A percentile compares a stretch with the other conserved stretches of the same genome.
Conservation (phyloP, 2,888 invertebrate species). For the Laothoe populi region DNA sequence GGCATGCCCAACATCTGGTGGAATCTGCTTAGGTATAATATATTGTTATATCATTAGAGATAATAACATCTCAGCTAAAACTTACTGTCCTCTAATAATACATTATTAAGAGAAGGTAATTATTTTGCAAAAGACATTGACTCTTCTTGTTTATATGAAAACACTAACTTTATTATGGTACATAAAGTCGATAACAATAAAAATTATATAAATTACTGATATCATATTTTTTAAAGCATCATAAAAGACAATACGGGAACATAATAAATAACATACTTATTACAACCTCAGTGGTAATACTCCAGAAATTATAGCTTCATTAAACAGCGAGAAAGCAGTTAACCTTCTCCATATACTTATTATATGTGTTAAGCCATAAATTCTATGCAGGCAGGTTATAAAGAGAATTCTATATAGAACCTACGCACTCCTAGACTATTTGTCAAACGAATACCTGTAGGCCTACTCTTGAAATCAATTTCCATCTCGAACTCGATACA, state of each 20-base stretch:
- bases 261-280: neutral
- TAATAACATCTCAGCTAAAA: neutral
- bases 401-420: neutral
- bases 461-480: too few species aligned
- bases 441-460: neutral
- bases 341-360: neutral
- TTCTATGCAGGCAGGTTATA: neutral
- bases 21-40: constrained; percentile 47
- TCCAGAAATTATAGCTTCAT: neutral
- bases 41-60: neutral
- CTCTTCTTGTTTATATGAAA: too few species aligned
- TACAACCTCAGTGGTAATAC: neutral
- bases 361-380: neutral
- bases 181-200: too few species aligned
- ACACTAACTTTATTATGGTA: too few species aligned
- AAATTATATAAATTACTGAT: too few species aligned
- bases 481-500: too few species aligned
- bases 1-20: constrained; percentile 51
- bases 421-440: neutral
- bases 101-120: too few species aligned
- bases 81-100: too few species aligned
- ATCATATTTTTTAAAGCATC: too few species aligned
- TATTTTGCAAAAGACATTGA: too few species aligned
- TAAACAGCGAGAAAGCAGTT: neutral
- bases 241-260: neutral